A percentile compares a stretch with the other conserved stretches of the same genome.
phyloP scores from a whole-genome alignment of 2,113 vertebrate species.

The Chloropsis hardwickii region DNA sequence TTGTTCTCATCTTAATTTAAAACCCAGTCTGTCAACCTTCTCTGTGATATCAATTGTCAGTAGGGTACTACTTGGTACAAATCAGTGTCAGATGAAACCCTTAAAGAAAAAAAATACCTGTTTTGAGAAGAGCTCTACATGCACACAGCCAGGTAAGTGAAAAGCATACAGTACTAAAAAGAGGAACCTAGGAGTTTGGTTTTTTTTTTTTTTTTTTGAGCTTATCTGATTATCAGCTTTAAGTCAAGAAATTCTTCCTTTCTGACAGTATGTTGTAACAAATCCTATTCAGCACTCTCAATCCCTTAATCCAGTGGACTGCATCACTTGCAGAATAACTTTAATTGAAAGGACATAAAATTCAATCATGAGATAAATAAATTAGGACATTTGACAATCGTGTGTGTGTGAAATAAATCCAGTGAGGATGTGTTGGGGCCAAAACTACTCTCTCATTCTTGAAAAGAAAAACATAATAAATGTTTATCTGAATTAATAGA shows the following conservation, averaged over 20 bases:
- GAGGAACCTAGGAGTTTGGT: background rate
- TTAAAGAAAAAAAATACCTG: background rate
- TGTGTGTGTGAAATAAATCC: background rate
- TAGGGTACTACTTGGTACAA: background rate
- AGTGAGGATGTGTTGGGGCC: background rate
- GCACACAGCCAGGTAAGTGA: background rate
- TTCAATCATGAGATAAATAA: conserved; percentile 47
- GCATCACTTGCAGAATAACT: background rate
- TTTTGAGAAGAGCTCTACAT: background rate
- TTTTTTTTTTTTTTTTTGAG: background rate
- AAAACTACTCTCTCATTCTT: background rate
- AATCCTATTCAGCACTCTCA: background rate
- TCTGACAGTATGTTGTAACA: background rate
- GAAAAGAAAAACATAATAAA: background rate
- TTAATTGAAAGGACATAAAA: conserved; percentile 10
- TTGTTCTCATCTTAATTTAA: conserved; percentile 25
- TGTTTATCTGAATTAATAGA: background rate
- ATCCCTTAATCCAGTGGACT: background rate
- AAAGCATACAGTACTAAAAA: background rate
- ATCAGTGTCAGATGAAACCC: background rate
- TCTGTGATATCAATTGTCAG: background rate
- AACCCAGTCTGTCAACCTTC: background rate
- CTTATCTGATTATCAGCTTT: background rate
- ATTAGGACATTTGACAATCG: background rate
- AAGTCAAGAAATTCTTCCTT: background rate